Evolutionary conservation across 2,797 vertebrate species (phyloP).

Genomic region (Takifugu rubripes): DNA sequence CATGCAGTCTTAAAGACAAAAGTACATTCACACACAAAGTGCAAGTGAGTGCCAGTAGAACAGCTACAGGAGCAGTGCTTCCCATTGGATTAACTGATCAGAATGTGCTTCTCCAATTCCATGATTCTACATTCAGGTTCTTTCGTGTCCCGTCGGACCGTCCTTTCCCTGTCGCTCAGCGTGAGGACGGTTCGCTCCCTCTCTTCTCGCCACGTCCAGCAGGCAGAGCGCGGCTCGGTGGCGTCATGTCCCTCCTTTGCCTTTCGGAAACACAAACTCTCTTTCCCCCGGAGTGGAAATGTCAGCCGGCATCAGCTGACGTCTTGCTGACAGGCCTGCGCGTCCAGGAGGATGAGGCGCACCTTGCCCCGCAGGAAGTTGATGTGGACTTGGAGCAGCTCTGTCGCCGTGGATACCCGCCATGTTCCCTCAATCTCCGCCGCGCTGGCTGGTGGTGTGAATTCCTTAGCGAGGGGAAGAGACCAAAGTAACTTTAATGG

Average conservation of each 20-base stretch:
- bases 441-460: slow-evolving; percentile 54
- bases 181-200: slow-evolving; percentile 25
- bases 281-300: slow-evolving; percentile 28
- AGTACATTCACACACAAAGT: slow-evolving; percentile 67
- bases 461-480: slow-evolving; percentile 60
- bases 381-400: slow-evolving; percentile 81
- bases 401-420: slow-evolving; percentile 69
- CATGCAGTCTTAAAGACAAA: slow-evolving; percentile 19
- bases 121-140: slow-evolving; percentile 51
- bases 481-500: background rate
- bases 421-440: slow-evolving; percentile 62
- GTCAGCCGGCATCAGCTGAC: slow-evolving; percentile 75
- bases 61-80: slow-evolving; percentile 56
- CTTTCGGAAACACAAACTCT: slow-evolving; percentile 52
- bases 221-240: slow-evolving; percentile 45
- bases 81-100: slow-evolving; percentile 48
- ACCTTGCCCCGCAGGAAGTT: slow-evolving; percentile 88
- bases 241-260: slow-evolving; percentile 46
- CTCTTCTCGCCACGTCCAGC: slow-evolving; percentile 36
- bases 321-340: slow-evolving; percentile 75
- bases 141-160: slow-evolving; percentile 49
- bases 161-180: slow-evolving; percentile 17
- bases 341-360: slow-evolving; percentile 72
- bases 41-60: slow-evolving; percentile 66
- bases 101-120: slow-evolving; percentile 41